Evolutionary conservation across 2,888 invertebrate genomes (phyloP), one percentile per base, ranked within the genome.

Genomic region (Eupithecia insigniata): DNA sequence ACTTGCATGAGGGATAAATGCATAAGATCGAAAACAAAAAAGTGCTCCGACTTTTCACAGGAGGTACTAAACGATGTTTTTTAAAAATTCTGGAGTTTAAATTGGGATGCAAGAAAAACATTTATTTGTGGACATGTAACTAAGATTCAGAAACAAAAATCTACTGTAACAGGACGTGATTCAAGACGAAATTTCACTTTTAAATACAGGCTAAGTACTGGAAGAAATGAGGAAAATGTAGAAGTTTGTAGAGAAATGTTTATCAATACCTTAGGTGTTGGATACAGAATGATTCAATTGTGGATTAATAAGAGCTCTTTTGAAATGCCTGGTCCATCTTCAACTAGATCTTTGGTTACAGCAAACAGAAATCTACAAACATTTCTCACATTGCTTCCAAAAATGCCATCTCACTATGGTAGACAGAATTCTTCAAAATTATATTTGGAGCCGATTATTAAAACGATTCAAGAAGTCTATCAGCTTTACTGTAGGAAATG

Each of bases 171-270:
- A n/a, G 22, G 22, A n/a, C 6, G 22, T n/a, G 22, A 51, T n/a
- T 51, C n/a, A 7, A 51, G n/a, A 2, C 51, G n/a, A 22, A 22
- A 51, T 51, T 51, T n/a, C 7, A 51, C 51, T 51, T 51, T 51
- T 18, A 22, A 51, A 51, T 51, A 51, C 22, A 51, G 51, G 51
- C 51, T 51, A 51, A 51, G 22, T 43, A 39, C 39, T 43, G 65
- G 43, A 65, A 43, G 39, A 43, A n/a, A 65, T 39, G 65, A 65
- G 43, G 65, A 43, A 65, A 39, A 39, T 39, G n/a, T 65, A 39
- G 22, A 60, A 60, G 60, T 60, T 28, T 60, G 60, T 28, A 60
- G 65, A 65, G 36, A 65, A 65, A 65, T 65, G 65, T 65, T 65
- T 65, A 43, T 65, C 18, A 51, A 51, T 22, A 51, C 51, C 0